Evolutionary conservation across 2,797 vertebrate genomes (phyloP).

Genomic region (Siniperca scherzeri): DNA sequence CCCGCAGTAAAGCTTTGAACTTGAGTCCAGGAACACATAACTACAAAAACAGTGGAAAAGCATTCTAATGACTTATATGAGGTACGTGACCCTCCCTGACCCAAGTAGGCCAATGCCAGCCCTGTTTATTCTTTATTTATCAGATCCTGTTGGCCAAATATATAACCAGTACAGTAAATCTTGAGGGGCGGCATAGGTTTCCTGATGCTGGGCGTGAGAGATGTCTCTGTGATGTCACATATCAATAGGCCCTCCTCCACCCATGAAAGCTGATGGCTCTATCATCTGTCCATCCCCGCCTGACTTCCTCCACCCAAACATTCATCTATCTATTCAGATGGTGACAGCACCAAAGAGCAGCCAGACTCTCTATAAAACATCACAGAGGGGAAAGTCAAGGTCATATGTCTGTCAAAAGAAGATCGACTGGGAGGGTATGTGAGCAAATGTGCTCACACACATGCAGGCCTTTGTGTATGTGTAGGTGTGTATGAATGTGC

Average conservation of each 20-base stretch:
- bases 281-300: constrained; percentile 74
- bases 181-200: not conserved
- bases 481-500: constrained; percentile 18
- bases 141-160: constrained; percentile 12
- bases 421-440: constrained; percentile 45
- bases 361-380: constrained; percentile 59
- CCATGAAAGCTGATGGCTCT: constrained; percentile 79
- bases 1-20: constrained; percentile 60
- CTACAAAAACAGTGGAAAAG: constrained; percentile 50
- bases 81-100: constrained; percentile 31
- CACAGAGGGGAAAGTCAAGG: constrained; percentile 77
- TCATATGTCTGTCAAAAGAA: constrained; percentile 74
- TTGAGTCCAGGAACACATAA: constrained; percentile 59
- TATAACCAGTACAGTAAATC: constrained; percentile 56
- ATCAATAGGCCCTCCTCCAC: constrained; percentile 55
- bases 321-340: constrained; percentile 75
- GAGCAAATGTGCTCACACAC: constrained; percentile 28
- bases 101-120: not conserved
- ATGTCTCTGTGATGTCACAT: constrained; percentile 68
- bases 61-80: constrained; percentile 38
- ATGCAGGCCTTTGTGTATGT: constrained; percentile 1
- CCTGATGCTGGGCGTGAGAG: constrained; percentile 40
- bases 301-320: constrained; percentile 72
- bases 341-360: constrained; percentile 77
- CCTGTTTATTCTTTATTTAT: constrained; percentile 23